A percentile compares a stretch with the other conserved stretches of the same genome.
phyloP scores from a whole-genome alignment of 2,797 vertebrate species.

The Cetoscarus ocellatus region DNA sequence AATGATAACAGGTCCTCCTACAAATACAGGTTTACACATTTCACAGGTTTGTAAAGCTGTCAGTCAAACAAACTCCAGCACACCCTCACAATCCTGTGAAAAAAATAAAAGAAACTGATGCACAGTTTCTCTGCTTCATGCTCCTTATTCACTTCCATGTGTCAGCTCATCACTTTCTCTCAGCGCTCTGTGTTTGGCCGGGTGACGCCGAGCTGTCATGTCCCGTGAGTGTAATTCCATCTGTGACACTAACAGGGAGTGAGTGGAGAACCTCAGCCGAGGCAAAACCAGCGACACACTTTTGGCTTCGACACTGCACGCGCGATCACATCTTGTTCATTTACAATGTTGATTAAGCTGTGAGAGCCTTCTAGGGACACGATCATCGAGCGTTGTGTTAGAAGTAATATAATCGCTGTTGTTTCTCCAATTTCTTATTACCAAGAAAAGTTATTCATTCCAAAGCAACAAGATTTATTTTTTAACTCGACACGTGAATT shows the following conservation, averaged over 20 bases:
- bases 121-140: neutral
- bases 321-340: neutral
- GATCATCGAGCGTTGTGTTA: neutral
- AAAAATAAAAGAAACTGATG: neutral
- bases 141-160: neutral
- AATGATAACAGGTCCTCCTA: too few relatives aligned
- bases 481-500: slow-evolving; percentile 1
- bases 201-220: neutral
- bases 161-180: slow-evolving; percentile 3
- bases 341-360: neutral
- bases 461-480: slow-evolving; percentile 4
- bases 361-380: neutral
- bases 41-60: too few relatives aligned
- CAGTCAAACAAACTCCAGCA: too few relatives aligned
- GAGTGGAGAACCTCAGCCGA: neutral
- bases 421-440: neutral
- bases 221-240: neutral
- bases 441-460: slow-evolving; percentile 6
- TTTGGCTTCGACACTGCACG: neutral
- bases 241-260: neutral
- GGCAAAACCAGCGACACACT: neutral
- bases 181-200: neutral
- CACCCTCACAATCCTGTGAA: too few relatives aligned
- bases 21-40: too few relatives aligned
- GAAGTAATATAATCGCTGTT: neutral